These are phyloP conservation scores for Peribatodes rhomboidaria DNA, from an alignment of 2,888 invertebrate genomes.

Conservation along the genomic window DNA sequence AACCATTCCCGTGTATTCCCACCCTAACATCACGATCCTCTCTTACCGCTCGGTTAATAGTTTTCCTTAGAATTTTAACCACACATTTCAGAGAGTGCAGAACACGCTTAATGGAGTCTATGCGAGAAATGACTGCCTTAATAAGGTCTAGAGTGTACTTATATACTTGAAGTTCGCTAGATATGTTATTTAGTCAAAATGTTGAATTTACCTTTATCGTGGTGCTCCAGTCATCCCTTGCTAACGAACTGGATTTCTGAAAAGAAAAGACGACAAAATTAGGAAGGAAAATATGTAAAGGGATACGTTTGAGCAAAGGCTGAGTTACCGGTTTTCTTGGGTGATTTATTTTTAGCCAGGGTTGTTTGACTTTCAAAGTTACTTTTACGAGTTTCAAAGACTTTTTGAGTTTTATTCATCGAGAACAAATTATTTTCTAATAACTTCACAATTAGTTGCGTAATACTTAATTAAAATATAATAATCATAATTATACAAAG, in stretches of 20 bases:
- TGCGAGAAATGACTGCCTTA: neutral
- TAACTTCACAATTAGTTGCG: too few species aligned
- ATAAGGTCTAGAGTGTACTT: neutral
- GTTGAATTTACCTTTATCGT: conserved; percentile 29
- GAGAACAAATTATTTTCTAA: too few species aligned
- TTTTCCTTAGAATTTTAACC: conserved; percentile 16
- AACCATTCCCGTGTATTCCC: conserved; percentile 23
- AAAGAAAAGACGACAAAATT: conserved; percentile 17
- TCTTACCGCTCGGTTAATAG: conserved; percentile 16
- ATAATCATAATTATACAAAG: too few species aligned
- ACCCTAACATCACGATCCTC: conserved; percentile 21
- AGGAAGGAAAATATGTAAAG: neutral
- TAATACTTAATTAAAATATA: too few species aligned
- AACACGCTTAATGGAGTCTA: neutral
- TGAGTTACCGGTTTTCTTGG: neutral
- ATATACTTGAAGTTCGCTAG: too few species aligned
- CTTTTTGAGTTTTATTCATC: too few species aligned
- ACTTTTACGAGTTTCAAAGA: too few species aligned
- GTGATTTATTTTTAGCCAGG: too few species aligned
- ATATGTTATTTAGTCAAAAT: neutral
- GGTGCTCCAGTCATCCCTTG: conserved; percentile 27
- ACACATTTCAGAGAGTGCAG: conserved; percentile 8
- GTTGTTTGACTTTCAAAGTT: too few species aligned
- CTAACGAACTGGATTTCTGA: conserved; percentile 30
- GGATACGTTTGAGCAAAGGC: neutral